Base-by-base conservation (phyloP, 2,113 vertebrate species). In the Xyrauchen texanus region DNA sequence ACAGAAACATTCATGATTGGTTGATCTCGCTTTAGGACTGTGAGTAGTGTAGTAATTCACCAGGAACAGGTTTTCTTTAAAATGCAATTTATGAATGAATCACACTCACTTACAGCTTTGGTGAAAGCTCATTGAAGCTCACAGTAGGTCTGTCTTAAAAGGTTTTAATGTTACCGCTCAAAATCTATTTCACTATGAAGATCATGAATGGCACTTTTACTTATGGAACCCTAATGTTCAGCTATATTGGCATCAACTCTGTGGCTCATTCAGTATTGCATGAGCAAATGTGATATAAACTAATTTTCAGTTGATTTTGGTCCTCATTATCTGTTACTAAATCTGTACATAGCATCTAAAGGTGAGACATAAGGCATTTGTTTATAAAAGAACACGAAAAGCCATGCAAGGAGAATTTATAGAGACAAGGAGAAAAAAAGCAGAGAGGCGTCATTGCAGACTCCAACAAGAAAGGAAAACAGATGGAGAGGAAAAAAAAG, bases 401-500 rank as follows among this genome's bases (percentile, higher is more conserved):
- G 0, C 13, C 6, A 49, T 16, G 13, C 16, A 21, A 15, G 62
- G n/a, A 34, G 21, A 74, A 74, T 49, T 10, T 21, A 7, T 4
- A 9, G 34, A 44, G 46, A 44, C 34, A 76, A 55, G n/a, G 62
- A 4, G 15, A 16, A 45, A 62, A 64, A 65, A 55, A 34, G n/a
- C 15, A 47, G 6, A 13, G 15, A 12, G 15, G 11, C 46, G 47
- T 21, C 16, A 61, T 3, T 1, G 57, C 57, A 49, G n/a, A 52
- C 58, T 74, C 15, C 1, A 16, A 55, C 49, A 55, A 65, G 61
- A 76, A 65, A 55, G 42, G 21, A 44, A 76, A 76, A 53, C 74
- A 65, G 74, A 65, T 76, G 74, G 74, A 65, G 62, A 65, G 62
- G 55, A 76, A 49, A 76, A 76, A 34, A 34, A 34, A 34, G 21